Percentiles rank a stretch among this genome's conserved stretches.
Evolutionary conservation across 2,888 invertebrate genomes (phyloP).

Genomic region (Hyalella azteca): DNA sequence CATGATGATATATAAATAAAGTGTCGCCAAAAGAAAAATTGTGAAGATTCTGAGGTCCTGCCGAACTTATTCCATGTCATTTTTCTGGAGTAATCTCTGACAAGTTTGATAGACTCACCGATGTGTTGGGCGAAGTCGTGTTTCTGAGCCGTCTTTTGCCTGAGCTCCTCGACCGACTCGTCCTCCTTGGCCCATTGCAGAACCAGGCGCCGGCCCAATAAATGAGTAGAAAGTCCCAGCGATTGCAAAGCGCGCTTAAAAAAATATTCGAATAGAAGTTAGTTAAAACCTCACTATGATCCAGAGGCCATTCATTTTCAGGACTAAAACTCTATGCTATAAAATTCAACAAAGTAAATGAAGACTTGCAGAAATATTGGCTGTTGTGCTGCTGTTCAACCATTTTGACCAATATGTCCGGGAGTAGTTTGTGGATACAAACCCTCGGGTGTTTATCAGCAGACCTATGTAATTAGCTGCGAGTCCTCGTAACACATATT

Average conservation of each 20-base stretch:
- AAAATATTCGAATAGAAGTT: too few relatives aligned
- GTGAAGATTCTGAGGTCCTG: not conserved
- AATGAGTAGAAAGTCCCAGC: conserved; percentile 93
- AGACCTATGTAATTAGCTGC: too few relatives aligned
- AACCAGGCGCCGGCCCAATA: conserved; percentile 92
- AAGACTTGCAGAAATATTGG: too few relatives aligned
- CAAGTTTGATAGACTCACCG: not conserved
- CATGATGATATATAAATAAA: not conserved
- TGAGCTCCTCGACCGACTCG: conserved; percentile 78
- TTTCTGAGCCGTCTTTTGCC: conserved; percentile 78
- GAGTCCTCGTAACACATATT: too few relatives aligned
- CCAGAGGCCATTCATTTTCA: too few relatives aligned
- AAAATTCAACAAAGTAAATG: too few relatives aligned
- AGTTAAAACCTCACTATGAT: too few relatives aligned
- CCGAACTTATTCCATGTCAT: not conserved
- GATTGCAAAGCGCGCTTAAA: conserved; percentile 91
- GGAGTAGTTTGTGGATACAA: too few relatives aligned
- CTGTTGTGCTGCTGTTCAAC: too few relatives aligned
- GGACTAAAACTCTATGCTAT: too few relatives aligned
- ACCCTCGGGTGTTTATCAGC: too few relatives aligned
- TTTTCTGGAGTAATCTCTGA: not conserved
- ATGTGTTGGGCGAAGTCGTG: conserved; percentile 3
- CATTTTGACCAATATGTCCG: too few relatives aligned
- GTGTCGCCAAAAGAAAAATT: not conserved
- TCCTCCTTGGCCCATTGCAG: conserved; percentile 90